A percentile compares a stretch with the other conserved stretches of the same genome.
These are phyloP conservation scores for Zele albiditarsus DNA, from an alignment of 2,888 invertebrate species.

Conservation along the genomic window DNA sequence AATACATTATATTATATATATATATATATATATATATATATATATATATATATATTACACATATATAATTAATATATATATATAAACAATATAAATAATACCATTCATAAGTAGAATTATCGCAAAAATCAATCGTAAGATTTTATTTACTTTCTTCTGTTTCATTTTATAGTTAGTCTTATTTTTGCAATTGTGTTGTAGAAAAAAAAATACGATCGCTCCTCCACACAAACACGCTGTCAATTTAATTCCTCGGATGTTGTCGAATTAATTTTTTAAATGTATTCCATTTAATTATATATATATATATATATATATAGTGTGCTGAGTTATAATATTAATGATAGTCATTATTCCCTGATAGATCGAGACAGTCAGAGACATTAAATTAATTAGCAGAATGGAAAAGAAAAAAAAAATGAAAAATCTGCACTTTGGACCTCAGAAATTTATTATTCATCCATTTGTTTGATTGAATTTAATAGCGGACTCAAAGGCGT, in stretches of 20 bases:
- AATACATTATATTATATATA: conserved; percentile 53
- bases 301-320: neutral
- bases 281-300: too few relatives aligned
- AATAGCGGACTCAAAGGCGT: conserved; percentile 45
- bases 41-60: neutral
- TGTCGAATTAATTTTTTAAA: neutral
- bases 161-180: conserved; percentile 11
- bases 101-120: conserved; percentile 62
- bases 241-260: neutral
- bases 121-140: conserved; percentile 42
- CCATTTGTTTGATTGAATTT: conserved; percentile 4
- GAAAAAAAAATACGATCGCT: neutral
- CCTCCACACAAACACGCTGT: neutral
- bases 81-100: conserved; percentile 61
- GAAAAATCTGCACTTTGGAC: conserved; percentile 26
- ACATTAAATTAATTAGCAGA: neutral
- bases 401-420: neutral
- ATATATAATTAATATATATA: neutral
- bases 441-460: conserved; percentile 17
- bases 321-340: neutral
- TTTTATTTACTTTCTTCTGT: conserved; percentile 3
- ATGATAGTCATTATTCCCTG: neutral
- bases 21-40: neutral
- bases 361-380: neutral
- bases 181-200: neutral